Percentiles rank a stretch among this genome's conserved stretches.
Evolutionary conservation across 2,113 vertebrate genomes (phyloP).

Genomic region (Xiphophorus maculatus): DNA sequence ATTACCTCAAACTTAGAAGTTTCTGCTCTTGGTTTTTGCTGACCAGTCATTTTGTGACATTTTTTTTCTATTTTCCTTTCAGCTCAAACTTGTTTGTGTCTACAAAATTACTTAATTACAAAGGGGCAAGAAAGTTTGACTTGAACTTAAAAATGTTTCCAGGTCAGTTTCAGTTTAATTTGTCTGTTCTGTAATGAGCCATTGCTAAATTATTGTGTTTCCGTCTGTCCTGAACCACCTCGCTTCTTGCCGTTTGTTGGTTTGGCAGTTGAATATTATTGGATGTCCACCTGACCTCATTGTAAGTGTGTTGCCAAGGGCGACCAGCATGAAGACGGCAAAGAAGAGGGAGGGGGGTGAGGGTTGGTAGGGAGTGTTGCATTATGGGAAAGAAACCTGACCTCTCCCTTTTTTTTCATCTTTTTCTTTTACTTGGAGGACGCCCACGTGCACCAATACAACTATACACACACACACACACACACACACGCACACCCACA

Average conservation of each 20-base stretch:
- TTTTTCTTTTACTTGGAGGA: slow-evolving; percentile 20
- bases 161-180: slow-evolving; percentile 10
- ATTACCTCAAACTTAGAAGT: neutral
- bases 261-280: slow-evolving; percentile 74
- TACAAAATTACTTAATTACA: neutral
- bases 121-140: neutral
- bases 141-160: neutral
- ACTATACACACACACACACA: slow-evolving; percentile 2
- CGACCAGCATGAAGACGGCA: slow-evolving; percentile 49
- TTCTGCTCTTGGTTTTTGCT: neutral
- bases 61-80: neutral
- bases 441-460: slow-evolving; percentile 25
- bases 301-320: slow-evolving; percentile 73
- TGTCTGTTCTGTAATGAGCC: neutral
- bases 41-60: neutral
- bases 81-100: neutral
- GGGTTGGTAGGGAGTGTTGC: slow-evolving; percentile 38
- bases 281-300: slow-evolving; percentile 82
- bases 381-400: slow-evolving; percentile 79
- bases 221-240: slow-evolving; percentile 64
- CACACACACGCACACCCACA: neutral
- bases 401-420: slow-evolving; percentile 49
- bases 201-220: slow-evolving; percentile 9
- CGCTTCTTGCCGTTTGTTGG: slow-evolving; percentile 26
- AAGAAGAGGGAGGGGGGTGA: slow-evolving; percentile 8